Evolutionary conservation across 2,888 invertebrate genomes (phyloP), one percentile per base, ranked within the genome.

Genomic region (Cartodere bifasciata): DNA sequence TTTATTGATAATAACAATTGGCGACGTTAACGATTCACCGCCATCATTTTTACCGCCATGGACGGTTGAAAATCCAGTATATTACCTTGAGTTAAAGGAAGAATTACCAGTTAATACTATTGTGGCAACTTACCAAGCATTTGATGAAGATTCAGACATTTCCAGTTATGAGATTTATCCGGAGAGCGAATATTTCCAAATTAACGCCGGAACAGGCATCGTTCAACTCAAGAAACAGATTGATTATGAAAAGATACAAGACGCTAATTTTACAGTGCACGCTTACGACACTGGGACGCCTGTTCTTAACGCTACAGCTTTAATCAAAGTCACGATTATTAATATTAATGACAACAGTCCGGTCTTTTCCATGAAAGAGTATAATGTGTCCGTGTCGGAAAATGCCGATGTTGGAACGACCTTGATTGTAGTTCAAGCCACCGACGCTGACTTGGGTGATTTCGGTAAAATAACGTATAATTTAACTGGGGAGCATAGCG

Each of bases 311-410:
- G 69, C 86, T 0, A 68, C 78, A 0, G 88, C 90, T 0, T 68
- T 74, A 4, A 75, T 94, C 1, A 67, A 68, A 4, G 83, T 92
- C 1, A 72, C 73, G 27, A 67, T 94, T 2, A 64, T 75, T 16
- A 91, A 92, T 52, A 70, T 85, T 0, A 92, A 94, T 46, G 91
- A 92, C 48, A 85, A 87, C 50, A 77, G 79, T 50, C 92, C 92
- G 0, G 64, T 67, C 27, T 92, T 92, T 55, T 65, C 67, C 1
- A 66, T 72, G 37, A 60, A 68, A 27, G 59, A 62, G 4, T 90
- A 90, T 50, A 71, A 74, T 31, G 79, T 78, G 0, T 68, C 69
- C 1, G 68, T 90, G 2, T 63, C 70, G 1, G 90, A 91, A 56
- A 85, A 88, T 50, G 70, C 84, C 0, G 68, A 72, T 0, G 66